Evolutionary conservation across 2,888 invertebrate species (phyloP), one percentile per base, ranked within the genome.

Genomic region (Lingula anatina): DNA sequence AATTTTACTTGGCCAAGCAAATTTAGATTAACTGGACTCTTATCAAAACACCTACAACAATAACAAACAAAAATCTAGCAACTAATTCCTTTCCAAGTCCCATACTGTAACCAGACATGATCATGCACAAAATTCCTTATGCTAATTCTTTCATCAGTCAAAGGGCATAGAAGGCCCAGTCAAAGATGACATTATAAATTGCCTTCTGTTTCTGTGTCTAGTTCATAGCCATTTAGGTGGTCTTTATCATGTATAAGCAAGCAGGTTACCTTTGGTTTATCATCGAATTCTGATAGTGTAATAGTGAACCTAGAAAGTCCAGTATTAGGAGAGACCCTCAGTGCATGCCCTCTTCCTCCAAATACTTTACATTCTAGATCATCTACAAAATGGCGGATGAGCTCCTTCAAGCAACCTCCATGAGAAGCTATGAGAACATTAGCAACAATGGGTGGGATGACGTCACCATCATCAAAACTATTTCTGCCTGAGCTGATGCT

Each of bases 381-480:
- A 38, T 73, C 70, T 2, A 71, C 65, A 57, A 76, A 71, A 49
- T 72, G 62, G 12, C 62, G 60, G 40, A 75, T 62, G 24, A 72
- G 58, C 61, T 75, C 73, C 46, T 71, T 66, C n/a, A 76, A 59
- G 40, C 70, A 61, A 0, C 74, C 73, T 3, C 76, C 76, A 57
- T 76, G 76, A 48, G 70, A 72, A 9, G 73, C 71, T 23, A 76
- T 60, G 3, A 76, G 59, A 42, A 75, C 69, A 44, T 73, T 70
- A 12, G 68, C 70, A 15, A 54, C 52, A 4, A 60, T 56, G 12
- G 57, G 55, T 7, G 66, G 66, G 21, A 64, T 15, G 21, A 54
- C 47, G 21, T 68, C 67, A 2, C 55, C 50, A 35, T 70, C 70
- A 40, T 70, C 69, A 47, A 67, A 68, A 51, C 66, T 66, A 57